phyloP scores from a whole-genome alignment of 2,797 vertebrate species.

The Sebastes goodei region DNA sequence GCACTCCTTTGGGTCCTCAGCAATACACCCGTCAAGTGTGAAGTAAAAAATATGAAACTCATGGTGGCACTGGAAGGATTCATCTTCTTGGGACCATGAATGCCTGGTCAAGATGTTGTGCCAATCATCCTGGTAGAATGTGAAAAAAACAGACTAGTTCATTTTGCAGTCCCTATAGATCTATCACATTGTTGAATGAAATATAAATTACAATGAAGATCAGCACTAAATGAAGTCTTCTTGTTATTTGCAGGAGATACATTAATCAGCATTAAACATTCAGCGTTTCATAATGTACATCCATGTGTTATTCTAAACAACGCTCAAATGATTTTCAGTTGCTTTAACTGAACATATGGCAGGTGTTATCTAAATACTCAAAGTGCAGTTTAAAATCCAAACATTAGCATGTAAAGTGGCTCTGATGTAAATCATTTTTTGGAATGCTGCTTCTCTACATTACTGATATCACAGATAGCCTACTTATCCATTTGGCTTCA shows the following conservation, averaged over 20 bases:
- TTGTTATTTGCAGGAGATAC: too few relatives aligned
- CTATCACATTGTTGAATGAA: not conserved
- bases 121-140: not conserved
- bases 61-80: too few relatives aligned
- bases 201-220: not conserved
- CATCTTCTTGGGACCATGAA: too few relatives aligned
- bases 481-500: conserved; percentile 31
- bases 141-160: not conserved
- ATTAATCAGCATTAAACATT: not conserved
- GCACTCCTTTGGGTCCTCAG: too few relatives aligned
- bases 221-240: too few relatives aligned
- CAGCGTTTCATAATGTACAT: not conserved
- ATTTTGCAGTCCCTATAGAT: not conserved
- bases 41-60: too few relatives aligned
- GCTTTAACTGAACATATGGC: not conserved
- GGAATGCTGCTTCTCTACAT: not conserved
- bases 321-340: not conserved
- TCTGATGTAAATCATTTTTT: not conserved
- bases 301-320: not conserved
- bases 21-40: too few relatives aligned
- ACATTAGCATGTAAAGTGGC: not conserved
- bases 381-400: not conserved
- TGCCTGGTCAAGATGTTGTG: not conserved
- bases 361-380: not conserved
- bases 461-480: not conserved